phyloP scores from a whole-genome alignment of 2,113 vertebrate species.

The Dicrurus megarhynchus region DNA sequence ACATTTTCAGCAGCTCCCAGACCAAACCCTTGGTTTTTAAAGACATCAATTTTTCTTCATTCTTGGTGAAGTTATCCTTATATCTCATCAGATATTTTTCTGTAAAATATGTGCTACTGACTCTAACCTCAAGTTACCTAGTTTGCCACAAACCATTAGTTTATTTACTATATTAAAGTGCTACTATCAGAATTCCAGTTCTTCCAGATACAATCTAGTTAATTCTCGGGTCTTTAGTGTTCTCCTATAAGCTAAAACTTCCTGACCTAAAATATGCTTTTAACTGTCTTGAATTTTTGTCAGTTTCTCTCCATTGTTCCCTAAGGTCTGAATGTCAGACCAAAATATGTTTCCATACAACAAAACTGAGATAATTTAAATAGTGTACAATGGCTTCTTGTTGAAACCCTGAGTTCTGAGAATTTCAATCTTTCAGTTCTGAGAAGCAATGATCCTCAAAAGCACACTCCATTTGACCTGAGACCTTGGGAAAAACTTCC shows the following conservation, averaged over 20 bases:
- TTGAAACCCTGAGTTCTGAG: too few relatives aligned
- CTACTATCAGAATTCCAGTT: not conserved
- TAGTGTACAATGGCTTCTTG: not conserved
- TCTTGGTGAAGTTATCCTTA: not conserved
- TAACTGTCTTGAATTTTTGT: not conserved
- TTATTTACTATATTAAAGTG: not conserved
- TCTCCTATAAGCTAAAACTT: not conserved
- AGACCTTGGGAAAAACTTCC: too few relatives aligned
- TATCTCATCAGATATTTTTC: not conserved
- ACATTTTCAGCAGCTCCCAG: not conserved
- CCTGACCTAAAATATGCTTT: not conserved
- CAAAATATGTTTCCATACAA: not conserved
- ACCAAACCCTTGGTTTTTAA: not conserved
- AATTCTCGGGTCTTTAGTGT: not conserved
- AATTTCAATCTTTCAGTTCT: too few relatives aligned
- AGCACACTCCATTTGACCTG: too few relatives aligned
- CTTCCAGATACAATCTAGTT: not conserved
- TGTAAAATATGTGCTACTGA: not conserved
- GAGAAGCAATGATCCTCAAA: too few relatives aligned
- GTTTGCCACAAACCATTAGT: not conserved
- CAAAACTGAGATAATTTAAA: not conserved
- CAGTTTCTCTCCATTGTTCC: not conserved
- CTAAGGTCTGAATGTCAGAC: not conserved
- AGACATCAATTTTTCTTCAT: accelerated
- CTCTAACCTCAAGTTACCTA: not conserved